These are phyloP conservation scores for Campylomormyrus numenius DNA, from an alignment of 2,113 vertebrate genomes.

Conservation along the genomic window DNA sequence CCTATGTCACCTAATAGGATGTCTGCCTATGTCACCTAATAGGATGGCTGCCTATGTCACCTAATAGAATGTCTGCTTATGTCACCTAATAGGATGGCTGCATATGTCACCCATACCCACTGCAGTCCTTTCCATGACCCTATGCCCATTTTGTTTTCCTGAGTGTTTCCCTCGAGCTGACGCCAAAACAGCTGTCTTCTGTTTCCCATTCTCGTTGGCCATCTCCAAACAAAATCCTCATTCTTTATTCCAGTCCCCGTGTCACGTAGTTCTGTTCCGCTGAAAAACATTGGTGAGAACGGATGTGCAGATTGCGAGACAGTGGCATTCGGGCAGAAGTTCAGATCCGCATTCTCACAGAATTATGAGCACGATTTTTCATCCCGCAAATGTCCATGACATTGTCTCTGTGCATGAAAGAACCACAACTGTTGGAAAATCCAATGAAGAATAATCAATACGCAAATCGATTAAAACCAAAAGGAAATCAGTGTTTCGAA, in stretches of 20 bases:
- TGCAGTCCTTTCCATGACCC: not conserved
- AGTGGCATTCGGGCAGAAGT: not conserved
- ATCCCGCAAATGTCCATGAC: not conserved
- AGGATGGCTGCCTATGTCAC: not conserved
- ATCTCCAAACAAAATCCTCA: not conserved
- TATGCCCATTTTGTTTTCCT: not conserved
- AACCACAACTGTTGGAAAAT: not conserved
- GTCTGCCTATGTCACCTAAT: too few species aligned
- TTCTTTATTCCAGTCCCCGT: not conserved
- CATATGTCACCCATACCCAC: not conserved
- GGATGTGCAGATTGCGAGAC: not conserved
- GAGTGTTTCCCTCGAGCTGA: not conserved
- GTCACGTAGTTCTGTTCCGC: not conserved
- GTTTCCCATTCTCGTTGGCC: not conserved
- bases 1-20: not conserved
- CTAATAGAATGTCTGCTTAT: not conserved
- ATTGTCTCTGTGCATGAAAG: not conserved
- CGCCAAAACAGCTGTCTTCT: not conserved
- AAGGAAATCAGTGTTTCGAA: not conserved
- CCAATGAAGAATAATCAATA: not conserved
- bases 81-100: not conserved
- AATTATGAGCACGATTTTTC: not conserved
- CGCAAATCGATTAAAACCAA: not conserved
- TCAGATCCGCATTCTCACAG: not conserved
- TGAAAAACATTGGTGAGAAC: not conserved